Conservation (phyloP, 1,140 invertebrate genomes). For the Heterodera schachtii region DNA sequence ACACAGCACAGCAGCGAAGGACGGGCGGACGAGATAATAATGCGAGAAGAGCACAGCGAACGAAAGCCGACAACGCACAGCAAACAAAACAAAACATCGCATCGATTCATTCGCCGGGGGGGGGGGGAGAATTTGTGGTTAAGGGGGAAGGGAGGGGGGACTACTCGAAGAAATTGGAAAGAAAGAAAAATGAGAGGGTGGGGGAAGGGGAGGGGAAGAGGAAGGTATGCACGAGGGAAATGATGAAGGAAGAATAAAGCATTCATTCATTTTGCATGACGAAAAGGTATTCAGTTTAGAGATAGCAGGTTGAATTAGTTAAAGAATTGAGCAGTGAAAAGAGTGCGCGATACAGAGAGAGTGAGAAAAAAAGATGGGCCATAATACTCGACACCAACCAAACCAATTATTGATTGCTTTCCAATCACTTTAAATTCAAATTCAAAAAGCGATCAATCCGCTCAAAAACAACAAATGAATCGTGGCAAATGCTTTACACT, state of each 20-base stretch:
- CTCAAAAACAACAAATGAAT: too few species aligned
- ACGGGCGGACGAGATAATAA: slow-evolving; percentile 2
- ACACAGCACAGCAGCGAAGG: neutral
- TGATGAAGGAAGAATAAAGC: neutral
- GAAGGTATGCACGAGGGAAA: neutral
- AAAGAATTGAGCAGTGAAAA: too few species aligned
- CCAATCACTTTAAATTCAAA: too few species aligned
- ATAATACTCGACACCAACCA: too few species aligned
- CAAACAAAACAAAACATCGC: neutral
- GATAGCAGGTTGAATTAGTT: neutral
- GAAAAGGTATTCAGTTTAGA: neutral
- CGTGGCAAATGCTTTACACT: too few species aligned
- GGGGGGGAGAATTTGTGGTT: neutral
- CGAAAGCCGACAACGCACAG: slow-evolving; percentile 1
- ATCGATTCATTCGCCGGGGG: slow-evolving; percentile 4
- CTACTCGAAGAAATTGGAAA: slow-evolving; percentile 5
- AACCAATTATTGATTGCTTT: too few species aligned
- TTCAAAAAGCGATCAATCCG: too few species aligned
- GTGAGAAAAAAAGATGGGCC: too few species aligned
- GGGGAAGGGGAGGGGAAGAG: neutral
- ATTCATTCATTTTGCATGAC: too few species aligned
- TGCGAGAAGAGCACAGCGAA: neutral
- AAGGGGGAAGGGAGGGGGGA: neutral
- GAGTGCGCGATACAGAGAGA: too few species aligned
- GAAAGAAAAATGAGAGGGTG: neutral